phyloP scores from a whole-genome alignment of 2,113 vertebrate species.

The Motacilla alba region DNA sequence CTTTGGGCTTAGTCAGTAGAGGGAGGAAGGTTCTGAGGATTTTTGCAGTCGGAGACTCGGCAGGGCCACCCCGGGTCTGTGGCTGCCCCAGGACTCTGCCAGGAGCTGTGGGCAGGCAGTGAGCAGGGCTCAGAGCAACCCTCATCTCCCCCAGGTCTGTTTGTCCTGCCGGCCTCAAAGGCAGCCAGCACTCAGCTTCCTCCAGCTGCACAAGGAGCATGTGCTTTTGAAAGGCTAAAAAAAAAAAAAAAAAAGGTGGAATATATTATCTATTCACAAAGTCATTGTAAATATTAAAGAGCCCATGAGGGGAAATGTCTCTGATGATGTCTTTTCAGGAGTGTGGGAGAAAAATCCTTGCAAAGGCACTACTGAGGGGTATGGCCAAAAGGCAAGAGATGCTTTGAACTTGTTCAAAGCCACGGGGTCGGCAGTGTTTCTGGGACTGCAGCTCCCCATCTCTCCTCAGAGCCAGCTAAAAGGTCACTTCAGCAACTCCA shows the following conservation, averaged over 20 bases:
- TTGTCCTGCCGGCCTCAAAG: neutral
- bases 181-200: neutral
- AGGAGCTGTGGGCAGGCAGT: neutral
- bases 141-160: neutral
- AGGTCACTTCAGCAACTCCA: conserved; percentile 19
- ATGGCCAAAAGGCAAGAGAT: neutral
- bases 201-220: neutral
- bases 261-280: conserved; percentile 34
- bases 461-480: neutral
- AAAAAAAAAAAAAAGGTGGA: neutral
- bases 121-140: neutral
- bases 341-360: neutral
- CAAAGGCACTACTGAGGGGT: neutral
- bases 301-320: neutral
- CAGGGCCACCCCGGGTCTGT: neutral
- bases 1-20: neutral
- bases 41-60: neutral
- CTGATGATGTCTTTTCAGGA: conserved; percentile 20
- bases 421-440: neutral
- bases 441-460: neutral
- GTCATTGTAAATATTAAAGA: conserved; percentile 33
- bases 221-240: neutral
- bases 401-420: conserved; percentile 42
- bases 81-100: neutral
- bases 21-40: neutral